Conservation (phyloP, 2,888 invertebrate genomes). For the Hoplodrina blanda region DNA sequence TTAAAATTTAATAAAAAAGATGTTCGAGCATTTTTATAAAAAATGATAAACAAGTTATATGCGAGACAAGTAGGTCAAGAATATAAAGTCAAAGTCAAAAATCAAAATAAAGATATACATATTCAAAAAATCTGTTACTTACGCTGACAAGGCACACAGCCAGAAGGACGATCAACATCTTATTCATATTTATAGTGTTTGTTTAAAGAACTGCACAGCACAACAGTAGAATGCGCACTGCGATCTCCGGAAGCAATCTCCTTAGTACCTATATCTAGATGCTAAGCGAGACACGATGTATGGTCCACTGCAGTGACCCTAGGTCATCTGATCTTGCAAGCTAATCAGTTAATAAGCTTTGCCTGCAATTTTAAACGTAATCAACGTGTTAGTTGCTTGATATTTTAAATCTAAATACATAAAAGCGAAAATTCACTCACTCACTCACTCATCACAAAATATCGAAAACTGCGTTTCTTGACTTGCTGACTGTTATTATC, state of each 20-base stretch:
- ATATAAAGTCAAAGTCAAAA: too few relatives aligned
- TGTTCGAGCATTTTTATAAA: too few relatives aligned
- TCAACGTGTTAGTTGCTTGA: slow-evolving; percentile 10
- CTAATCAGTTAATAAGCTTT: slow-evolving; percentile 72
- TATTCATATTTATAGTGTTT: slow-evolving; percentile 76
- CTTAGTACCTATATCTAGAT: slow-evolving; percentile 65
- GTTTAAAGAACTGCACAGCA: slow-evolving; percentile 63
- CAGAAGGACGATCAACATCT: slow-evolving; percentile 76
- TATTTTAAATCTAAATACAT: neutral
- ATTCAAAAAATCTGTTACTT: slow-evolving; percentile 63
- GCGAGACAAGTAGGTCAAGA: too few relatives aligned
- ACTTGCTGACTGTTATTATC: too few relatives aligned
- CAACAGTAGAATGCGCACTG: slow-evolving; percentile 67
- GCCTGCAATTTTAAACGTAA: slow-evolving; percentile 8
- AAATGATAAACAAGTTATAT: too few relatives aligned
- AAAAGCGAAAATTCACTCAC: too few relatives aligned
- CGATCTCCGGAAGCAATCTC: slow-evolving; percentile 43
- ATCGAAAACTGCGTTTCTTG: too few relatives aligned
- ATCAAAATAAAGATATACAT: too few relatives aligned
- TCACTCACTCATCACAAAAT: too few relatives aligned
- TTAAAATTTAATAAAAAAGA: too few relatives aligned
- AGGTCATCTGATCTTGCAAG: slow-evolving; percentile 65
- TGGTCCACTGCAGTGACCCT: slow-evolving; percentile 71
- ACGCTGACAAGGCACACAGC: slow-evolving; percentile 81
- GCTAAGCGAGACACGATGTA: slow-evolving; percentile 53